Base-by-base conservation (phyloP, 2,888 invertebrate genomes). In the Thecocarcelia acutangulata region DNA sequence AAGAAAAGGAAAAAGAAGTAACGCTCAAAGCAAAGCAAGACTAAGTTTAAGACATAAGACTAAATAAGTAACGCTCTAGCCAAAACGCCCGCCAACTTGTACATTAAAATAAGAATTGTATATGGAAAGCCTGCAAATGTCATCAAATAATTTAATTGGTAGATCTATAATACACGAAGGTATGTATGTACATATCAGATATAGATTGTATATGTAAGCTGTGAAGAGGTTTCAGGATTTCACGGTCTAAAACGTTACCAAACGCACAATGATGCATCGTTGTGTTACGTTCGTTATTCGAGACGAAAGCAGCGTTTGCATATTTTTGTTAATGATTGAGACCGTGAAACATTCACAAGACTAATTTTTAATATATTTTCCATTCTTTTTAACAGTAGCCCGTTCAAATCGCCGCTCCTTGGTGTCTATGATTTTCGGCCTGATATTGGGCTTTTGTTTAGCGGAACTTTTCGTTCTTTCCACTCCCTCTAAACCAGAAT, bases 381-480 rank as follows among this genome's bases (percentile, higher is more conserved):
- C 17, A 21, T 52, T 15, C n/a, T 1, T 56, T 33, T 33, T 33
- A 1, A 13, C 11, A 93, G 93, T 91, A 83, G 92, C 91, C 42
- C 85, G 91, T 21, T 87, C 90, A 19, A 89, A 89, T 83, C 89
- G 89, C 52, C 89, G 90, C 42, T 89, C 90, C 2, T 82, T 91
- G 37, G 84, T 89, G 70, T 89, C 89, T 13, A 85, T 91, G 13
- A 89, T 91, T 50, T 87, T 91, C 63, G 91, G 91, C 19, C 85
- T 91, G 9, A 85, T 90, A 8, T 87, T 90, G 50, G 91, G 91
- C 24, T 91, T 91, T 82, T 90, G 89, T 59, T 86, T 91, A 75
- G 90, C 91, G 9, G 89, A 90, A 80, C 85, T 91, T 0, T 90
- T 91, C 63, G 85, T 91, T 8, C 85, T 88, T 37, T 88, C 88